Base-by-base conservation (phyloP, 1,140 invertebrate genomes). In the Dendroctonus ponderosae region DNA sequence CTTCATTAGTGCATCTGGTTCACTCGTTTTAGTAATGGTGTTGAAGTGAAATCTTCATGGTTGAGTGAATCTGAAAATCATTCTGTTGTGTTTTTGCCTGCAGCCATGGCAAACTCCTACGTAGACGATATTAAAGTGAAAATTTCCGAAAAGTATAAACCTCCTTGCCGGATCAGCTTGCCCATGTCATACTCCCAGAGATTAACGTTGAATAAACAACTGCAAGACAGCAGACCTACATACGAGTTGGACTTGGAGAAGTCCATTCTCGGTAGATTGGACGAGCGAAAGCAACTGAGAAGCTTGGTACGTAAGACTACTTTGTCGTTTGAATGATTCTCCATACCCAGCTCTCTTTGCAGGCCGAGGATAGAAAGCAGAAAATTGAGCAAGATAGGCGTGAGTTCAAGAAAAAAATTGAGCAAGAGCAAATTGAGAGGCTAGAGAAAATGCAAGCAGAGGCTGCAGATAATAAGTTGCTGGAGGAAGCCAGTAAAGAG, bases 91-190 rank as follows among this genome's bases (percentile, higher is more conserved):
- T 1, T 26, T 26, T 26, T 26, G 26, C 26, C 26, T 26, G 26
- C 26, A 26, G 26, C 26, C 26, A 67, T 67, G 66, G 58, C 66
- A 11, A 62, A 67, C 39, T 68, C 63, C 67, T 90, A 86, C 71
- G 88, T 92, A 86, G 91, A 93, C 79, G 89, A 87, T 69, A 86
- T 93, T 67, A 87, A 90, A 63, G 91, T 94, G 49, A 93, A 93
- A 83, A 93, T 94, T 77, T 87, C 89, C 51, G 90, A 93, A 80
- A 89, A 87, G 67, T 93, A 91, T 72, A 90, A 91, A 79, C 87
- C 89, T 62, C 91, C 91, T 12, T 85, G 85, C 62, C 84, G 84
- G 79, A 86, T 91, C 53, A 84, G 86, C 67, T 76, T 92, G 69
- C 86, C 89, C 49, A 85, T 86, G 66, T 84, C 83, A 68, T 85